A percentile compares a stretch with the other conserved stretches of the same genome.
Evolutionary conservation across 2,888 invertebrate genomes (phyloP).

Genomic region (Proisotoma minuta): DNA sequence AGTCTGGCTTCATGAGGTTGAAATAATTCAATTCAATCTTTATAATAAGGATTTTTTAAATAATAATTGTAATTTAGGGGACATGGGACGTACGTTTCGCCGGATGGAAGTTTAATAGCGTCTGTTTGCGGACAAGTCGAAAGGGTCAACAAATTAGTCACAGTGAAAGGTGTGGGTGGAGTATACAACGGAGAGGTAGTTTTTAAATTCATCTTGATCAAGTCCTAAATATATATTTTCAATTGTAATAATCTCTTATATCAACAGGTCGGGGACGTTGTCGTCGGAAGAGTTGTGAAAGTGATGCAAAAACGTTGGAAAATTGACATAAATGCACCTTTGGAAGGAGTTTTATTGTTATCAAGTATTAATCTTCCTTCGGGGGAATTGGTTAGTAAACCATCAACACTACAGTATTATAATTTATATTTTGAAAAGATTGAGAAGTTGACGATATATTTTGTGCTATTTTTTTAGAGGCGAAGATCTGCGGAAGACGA

Average conservation of each 20-base stretch:
- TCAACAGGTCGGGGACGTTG: conserved; percentile 76
- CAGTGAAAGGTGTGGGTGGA: conserved; percentile 83
- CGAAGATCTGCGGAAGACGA: conserved; percentile 93
- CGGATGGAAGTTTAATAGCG: conserved; percentile 70
- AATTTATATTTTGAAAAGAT: too few species aligned
- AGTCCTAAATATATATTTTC: background rate
- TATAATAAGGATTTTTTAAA: conserved; percentile 6
- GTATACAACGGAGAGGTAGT: conserved; percentile 77
- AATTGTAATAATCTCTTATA: background rate
- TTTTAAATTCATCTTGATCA: background rate
- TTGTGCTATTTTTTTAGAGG: conserved; percentile 56
- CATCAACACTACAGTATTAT: too few species aligned
- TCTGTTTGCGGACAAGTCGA: conserved; percentile 93
- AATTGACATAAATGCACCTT: conserved; percentile 84
- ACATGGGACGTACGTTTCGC: conserved; percentile 87
- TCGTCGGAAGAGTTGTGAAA: conserved; percentile 89
- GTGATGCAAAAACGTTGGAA: conserved; percentile 91
- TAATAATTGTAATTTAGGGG: conserved; percentile 61
- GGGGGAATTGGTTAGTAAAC: conserved; percentile 75
- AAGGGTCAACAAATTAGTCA: conserved; percentile 89
- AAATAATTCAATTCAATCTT: background rate
- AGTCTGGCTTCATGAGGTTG: conserved; percentile 79
- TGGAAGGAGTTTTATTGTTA: conserved; percentile 73
- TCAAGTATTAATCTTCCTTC: conserved; percentile 97
- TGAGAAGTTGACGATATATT: too few species aligned